Evolutionary conservation across 1,140 invertebrate species (phyloP).

Genomic region (Pachyrhynchus sulphureomaculatus): DNA sequence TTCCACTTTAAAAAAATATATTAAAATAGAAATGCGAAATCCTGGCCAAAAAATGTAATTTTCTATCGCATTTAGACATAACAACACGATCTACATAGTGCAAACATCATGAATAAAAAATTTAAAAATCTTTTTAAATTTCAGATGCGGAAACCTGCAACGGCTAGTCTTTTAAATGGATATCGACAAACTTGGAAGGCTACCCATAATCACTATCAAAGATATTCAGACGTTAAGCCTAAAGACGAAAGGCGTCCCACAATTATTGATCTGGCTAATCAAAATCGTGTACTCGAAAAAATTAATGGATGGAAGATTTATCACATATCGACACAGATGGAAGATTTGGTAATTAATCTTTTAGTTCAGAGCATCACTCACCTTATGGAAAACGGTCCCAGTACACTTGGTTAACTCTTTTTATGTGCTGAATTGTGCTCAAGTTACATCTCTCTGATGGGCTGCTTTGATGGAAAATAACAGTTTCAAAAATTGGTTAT

Average conservation of each 20-base stretch:
- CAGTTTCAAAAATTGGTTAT: too few species aligned
- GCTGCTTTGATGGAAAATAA: too few species aligned
- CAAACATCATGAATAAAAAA: neutral
- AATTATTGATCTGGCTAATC: constrained; percentile 86
- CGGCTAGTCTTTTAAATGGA: constrained; percentile 52
- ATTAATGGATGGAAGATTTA: constrained; percentile 95
- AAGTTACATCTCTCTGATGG: too few species aligned
- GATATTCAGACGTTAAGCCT: constrained; percentile 84
- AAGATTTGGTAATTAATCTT: constrained; percentile 81
- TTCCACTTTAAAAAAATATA: too few species aligned
- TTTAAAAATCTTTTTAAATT: constrained; percentile 4
- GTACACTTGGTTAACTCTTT: too few species aligned
- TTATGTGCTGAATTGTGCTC: too few species aligned
- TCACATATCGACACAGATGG: constrained; percentile 89
- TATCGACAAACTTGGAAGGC: constrained; percentile 59
- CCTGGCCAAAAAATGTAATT: too few species aligned
- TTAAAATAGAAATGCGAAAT: too few species aligned
- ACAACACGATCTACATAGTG: too few species aligned
- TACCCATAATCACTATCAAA: constrained; percentile 77
- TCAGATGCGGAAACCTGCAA: constrained; percentile 49
- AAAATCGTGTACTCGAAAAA: constrained; percentile 83
- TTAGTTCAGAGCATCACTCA: too few species aligned
- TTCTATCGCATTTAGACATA: too few species aligned
- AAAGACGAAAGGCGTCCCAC: constrained; percentile 81
- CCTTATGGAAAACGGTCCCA: too few species aligned